Evolutionary conservation across 2,113 vertebrate species (phyloP).

Genomic region (Apteryx owenii): DNA sequence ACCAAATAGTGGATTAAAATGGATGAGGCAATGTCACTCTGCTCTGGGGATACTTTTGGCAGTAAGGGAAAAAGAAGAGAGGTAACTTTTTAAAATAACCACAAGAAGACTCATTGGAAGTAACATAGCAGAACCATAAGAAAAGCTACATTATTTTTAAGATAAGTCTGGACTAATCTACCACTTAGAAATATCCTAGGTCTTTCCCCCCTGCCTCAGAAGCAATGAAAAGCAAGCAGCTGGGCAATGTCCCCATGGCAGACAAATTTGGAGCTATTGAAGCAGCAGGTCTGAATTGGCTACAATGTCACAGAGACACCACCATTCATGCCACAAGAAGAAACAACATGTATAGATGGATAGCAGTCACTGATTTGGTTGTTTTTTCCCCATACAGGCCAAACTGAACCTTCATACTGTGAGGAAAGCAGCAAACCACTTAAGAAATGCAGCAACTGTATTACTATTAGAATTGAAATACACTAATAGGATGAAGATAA

Average conservation of each 20-base stretch:
- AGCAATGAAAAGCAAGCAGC: slow-evolving; percentile 52
- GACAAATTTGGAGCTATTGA: neutral
- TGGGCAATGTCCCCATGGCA: neutral
- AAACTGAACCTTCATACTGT: neutral
- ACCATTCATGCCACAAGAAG: neutral
- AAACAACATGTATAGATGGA: slow-evolving; percentile 1
- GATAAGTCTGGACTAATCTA: neutral
- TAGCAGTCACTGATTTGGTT: neutral
- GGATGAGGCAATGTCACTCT: neutral
- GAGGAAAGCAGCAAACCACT: neutral
- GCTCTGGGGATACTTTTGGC: neutral
- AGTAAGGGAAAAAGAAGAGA: neutral
- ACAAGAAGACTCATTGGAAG: neutral
- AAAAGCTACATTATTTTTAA: neutral
- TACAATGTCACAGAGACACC: neutral
- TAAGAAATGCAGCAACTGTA: neutral
- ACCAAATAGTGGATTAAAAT: neutral
- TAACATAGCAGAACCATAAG: neutral
- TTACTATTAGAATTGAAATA: neutral
- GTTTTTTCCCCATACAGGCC: neutral
- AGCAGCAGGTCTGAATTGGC: slow-evolving; percentile 11
- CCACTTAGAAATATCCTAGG: neutral
- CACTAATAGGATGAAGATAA: neutral
- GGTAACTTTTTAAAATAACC: neutral
- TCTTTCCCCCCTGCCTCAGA: neutral